Conservation (phyloP, 2,113 vertebrate species). For the Microcebus murinus region DNA sequence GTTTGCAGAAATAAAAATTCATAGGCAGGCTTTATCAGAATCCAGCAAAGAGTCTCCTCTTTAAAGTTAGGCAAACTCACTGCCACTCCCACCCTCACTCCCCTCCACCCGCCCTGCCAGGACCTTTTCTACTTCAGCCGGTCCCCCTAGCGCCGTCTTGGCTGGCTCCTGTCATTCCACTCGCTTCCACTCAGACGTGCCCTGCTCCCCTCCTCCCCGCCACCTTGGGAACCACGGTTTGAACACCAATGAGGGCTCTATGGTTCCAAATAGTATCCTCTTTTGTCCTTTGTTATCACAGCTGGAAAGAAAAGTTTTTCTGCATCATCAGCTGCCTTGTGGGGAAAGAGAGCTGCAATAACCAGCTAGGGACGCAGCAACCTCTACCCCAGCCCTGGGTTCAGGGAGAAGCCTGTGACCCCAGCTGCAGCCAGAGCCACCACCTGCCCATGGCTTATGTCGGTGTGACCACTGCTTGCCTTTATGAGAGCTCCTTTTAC, state of each 20-base stretch:
- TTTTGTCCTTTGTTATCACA: neutral
- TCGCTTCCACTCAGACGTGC: too few species aligned
- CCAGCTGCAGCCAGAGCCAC: too few species aligned
- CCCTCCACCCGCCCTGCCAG: neutral
- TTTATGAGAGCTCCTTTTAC: neutral
- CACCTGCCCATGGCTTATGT: neutral
- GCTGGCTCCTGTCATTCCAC: neutral
- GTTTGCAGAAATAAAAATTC: neutral
- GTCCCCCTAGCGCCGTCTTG: neutral
- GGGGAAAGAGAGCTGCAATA: neutral
- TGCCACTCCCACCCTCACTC: fast-evolving
- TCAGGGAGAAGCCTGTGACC: neutral
- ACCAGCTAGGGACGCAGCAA: neutral
- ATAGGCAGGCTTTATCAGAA: neutral
- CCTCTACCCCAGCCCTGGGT: neutral
- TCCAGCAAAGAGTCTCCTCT: neutral
- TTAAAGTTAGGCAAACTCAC: neutral
- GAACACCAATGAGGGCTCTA: neutral
- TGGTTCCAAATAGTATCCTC: neutral
- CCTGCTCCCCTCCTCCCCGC: neutral
- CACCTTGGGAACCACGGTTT: neutral
- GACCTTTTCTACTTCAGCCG: neutral
- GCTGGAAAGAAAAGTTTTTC: neutral
- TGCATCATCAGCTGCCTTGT: neutral
- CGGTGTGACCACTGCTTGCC: neutral